Conservation (phyloP, 2,797 vertebrate species). For the Artibeus lituratus region DNA sequence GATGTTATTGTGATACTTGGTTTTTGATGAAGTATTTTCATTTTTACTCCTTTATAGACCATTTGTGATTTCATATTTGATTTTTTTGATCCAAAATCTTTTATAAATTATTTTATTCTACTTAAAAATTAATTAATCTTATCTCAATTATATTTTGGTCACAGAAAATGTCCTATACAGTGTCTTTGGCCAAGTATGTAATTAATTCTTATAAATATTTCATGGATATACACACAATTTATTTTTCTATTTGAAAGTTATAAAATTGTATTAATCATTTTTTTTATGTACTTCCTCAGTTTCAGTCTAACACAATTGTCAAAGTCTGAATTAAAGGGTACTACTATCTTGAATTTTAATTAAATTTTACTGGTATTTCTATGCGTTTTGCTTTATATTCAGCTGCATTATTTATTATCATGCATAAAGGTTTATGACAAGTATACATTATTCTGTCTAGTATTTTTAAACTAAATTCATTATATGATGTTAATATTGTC, state of each 20-base stretch:
- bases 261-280: not conserved
- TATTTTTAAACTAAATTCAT: not conserved
- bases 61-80: not conserved
- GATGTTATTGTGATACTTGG: not conserved
- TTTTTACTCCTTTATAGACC: not conserved
- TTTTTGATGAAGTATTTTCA: not conserved
- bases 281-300: not conserved
- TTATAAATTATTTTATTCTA: not conserved
- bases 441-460: not conserved
- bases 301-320: not conserved
- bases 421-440: not conserved
- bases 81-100: not conserved
- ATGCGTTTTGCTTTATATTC: not conserved
- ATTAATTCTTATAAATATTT: not conserved
- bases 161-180: not conserved
- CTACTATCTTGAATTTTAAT: not conserved
- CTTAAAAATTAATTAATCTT: not conserved
- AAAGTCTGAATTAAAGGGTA: not conserved
- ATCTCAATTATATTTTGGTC: not conserved
- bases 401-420: not conserved
- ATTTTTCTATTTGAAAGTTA: conserved; percentile 3
- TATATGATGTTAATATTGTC: not conserved
- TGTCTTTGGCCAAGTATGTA: not conserved
- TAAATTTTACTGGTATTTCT: not conserved
- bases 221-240: not conserved